These are phyloP conservation scores for Ommatoiulus sabulosus DNA, from an alignment of 2,888 invertebrate species.

Conservation along the genomic window DNA sequence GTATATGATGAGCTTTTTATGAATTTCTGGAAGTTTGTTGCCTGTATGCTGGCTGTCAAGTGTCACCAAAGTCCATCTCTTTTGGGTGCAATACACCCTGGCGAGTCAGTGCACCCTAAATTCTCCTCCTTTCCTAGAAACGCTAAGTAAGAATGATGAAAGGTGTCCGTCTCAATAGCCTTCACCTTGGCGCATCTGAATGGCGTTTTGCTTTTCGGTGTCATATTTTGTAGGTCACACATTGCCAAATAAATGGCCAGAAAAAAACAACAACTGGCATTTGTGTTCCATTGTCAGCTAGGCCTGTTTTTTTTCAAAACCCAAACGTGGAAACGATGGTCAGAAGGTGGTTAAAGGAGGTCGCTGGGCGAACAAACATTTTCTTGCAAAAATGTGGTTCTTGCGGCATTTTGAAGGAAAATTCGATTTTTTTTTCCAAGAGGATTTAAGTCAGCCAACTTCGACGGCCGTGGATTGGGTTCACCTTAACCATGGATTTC, in stretches of 20 bases:
- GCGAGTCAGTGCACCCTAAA: background rate
- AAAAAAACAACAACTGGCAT: background rate
- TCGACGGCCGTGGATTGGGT: background rate
- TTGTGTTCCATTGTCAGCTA: background rate
- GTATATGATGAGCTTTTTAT: too few species aligned
- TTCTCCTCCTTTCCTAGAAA: background rate
- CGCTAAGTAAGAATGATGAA: background rate
- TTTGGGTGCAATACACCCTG: slow-evolving; percentile 24
- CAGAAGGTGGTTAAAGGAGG: background rate
- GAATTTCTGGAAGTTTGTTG: too few species aligned
- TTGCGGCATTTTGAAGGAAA: background rate
- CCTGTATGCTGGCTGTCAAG: background rate
- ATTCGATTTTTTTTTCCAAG: background rate
- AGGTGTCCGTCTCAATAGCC: slow-evolving; percentile 1
- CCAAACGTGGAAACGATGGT: background rate
- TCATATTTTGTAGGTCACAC: slow-evolving; percentile 34
- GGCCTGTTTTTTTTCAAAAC: background rate
- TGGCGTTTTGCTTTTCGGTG: slow-evolving; percentile 21
- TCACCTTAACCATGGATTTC: background rate
- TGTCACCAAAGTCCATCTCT: slow-evolving; percentile 1
- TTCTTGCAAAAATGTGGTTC: background rate
- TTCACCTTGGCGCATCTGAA: slow-evolving; percentile 36
- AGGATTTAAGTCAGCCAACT: background rate
- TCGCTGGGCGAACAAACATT: background rate
- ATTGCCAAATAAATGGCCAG: background rate